Percentiles rank a stretch among this genome's conserved stretches.
Conservation (phyloP, 2,113 vertebrate species). For the Megaleporinus macrocephalus region DNA sequence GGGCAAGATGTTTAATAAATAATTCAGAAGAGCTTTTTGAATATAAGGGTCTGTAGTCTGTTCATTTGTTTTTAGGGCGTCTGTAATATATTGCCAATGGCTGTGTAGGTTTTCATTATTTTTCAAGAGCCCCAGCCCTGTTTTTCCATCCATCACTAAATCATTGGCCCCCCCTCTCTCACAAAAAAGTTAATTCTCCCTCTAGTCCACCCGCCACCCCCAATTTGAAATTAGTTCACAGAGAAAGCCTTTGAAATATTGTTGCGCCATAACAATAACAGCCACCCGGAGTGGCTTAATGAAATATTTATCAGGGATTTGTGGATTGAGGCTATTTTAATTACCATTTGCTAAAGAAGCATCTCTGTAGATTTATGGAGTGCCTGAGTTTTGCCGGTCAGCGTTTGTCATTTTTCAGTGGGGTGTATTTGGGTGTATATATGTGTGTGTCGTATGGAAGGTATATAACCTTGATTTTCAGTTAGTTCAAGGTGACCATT, state of each 20-base stretch:
- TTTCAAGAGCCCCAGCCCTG: slow-evolving; percentile 10
- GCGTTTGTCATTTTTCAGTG: slow-evolving; percentile 46
- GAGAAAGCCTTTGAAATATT: slow-evolving; percentile 65
- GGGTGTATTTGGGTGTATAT: slow-evolving; percentile 19
- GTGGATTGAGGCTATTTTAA: slow-evolving; percentile 68
- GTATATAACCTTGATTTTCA: too few relatives aligned
- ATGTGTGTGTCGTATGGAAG: background rate
- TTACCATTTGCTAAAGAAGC: slow-evolving; percentile 68
- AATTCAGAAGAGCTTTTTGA: slow-evolving; percentile 37
- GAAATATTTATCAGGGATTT: slow-evolving; percentile 75
- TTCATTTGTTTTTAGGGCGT: slow-evolving; percentile 20
- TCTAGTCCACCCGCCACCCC: slow-evolving; percentile 12
- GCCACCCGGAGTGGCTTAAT: slow-evolving; percentile 63
- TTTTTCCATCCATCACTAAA: slow-evolving; percentile 36
- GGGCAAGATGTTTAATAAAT: slow-evolving; percentile 41
- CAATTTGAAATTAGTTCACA: slow-evolving; percentile 56
- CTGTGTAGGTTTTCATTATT: slow-evolving; percentile 39
- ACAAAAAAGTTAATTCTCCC: slow-evolving; percentile 39
- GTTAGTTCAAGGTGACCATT: too few relatives aligned
- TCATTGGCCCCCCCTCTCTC: slow-evolving; percentile 12
- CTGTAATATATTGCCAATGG: background rate
- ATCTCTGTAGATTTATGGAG: slow-evolving; percentile 54
- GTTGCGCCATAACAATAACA: slow-evolving; percentile 69
- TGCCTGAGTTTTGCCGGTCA: slow-evolving; percentile 47
- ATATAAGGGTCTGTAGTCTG: slow-evolving; percentile 27